A percentile compares a stretch with the other conserved stretches of the same genome.
These are phyloP conservation scores for Bufo bufo DNA, from an alignment of 2,113 vertebrate genomes.

Conservation along the genomic window DNA sequence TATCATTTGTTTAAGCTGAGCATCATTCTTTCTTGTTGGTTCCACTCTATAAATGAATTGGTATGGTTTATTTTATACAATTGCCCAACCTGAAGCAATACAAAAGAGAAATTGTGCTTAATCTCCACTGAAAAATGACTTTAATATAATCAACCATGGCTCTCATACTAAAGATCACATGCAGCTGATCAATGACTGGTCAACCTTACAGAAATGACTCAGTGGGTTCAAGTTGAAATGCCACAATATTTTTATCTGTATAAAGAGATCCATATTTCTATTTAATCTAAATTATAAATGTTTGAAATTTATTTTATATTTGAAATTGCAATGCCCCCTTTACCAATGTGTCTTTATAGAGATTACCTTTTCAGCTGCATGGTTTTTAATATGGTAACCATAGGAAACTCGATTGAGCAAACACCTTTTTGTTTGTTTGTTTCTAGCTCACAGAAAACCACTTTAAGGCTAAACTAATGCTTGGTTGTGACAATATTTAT, in stretches of 20 bases:
- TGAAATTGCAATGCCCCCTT: background rate
- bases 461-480: slow-evolving; percentile 64
- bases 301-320: slow-evolving; percentile 8
- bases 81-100: slow-evolving; percentile 85
- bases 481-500: slow-evolving; percentile 76
- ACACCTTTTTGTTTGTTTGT: slow-evolving; percentile 58
- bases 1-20: slow-evolving; percentile 83
- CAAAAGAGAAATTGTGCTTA: slow-evolving; percentile 79
- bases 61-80: slow-evolving; percentile 73
- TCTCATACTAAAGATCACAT: slow-evolving; percentile 62
- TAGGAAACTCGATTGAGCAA: slow-evolving; percentile 68
- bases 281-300: background rate
- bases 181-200: background rate
- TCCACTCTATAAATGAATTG: slow-evolving; percentile 77
- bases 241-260: slow-evolving; percentile 24
- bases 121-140: slow-evolving; percentile 70
- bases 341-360: background rate
- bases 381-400: slow-evolving; percentile 52
- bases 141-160: slow-evolving; percentile 72
- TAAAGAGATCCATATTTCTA: slow-evolving; percentile 55
- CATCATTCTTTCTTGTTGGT: slow-evolving; percentile 80
- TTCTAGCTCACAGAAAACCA: slow-evolving; percentile 67
- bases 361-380: slow-evolving; percentile 29
- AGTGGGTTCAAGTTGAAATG: slow-evolving; percentile 4
- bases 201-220: background rate